Base-by-base conservation (phyloP, 1,140 invertebrate species). In the Caligus rogercresseyi region DNA sequence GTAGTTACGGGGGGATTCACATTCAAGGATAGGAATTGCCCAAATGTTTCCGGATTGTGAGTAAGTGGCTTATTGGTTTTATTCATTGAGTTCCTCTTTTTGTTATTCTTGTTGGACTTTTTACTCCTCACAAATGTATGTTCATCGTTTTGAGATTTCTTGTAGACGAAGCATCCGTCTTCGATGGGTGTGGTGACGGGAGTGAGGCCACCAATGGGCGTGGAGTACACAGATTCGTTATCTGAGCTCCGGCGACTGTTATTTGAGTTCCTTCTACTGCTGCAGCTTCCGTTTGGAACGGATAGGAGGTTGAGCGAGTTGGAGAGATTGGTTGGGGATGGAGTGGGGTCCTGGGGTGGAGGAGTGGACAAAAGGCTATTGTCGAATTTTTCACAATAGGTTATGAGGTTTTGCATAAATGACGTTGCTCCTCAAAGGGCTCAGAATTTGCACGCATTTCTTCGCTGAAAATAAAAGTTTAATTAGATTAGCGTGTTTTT, bases 401-500 rank as follows among this genome's bases (percentile, higher is more conserved):
- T 69, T 13, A 72, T 67, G 14, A 73, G 65, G 1, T 71, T 70
- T 69, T 70, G 65, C 72, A 73, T 24, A 71, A 54, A 16, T 68
- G 67, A 13, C 68, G 67, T 54, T 71, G 66, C 56, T 70, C 69
- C 51, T 70, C 68, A 66, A 65, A 71, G 13, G 70, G 71, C 54
- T 66, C 65, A 52, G 64, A 56, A 26, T 67, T 63, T 7, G 64
- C 52, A 15, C 67, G 65, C 23, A 69, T 67, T 20, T 72, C 69
- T 24, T 68, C 67, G 51, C 72, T 72, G 60, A 16, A 70, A 67
- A 52, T 15, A 58, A 61, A 26, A 64, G 64, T 23, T 7, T 21
- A 65, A 20, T 1, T 23, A 13, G 7, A n/a, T n/a, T n/a, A n/a
- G n/a, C n/a, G n/a, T n/a, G n/a, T n/a, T n/a, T n/a, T n/a, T n/a